Evolutionary conservation across 2,113 vertebrate species (phyloP).

Genomic region (Petromus typicus): DNA sequence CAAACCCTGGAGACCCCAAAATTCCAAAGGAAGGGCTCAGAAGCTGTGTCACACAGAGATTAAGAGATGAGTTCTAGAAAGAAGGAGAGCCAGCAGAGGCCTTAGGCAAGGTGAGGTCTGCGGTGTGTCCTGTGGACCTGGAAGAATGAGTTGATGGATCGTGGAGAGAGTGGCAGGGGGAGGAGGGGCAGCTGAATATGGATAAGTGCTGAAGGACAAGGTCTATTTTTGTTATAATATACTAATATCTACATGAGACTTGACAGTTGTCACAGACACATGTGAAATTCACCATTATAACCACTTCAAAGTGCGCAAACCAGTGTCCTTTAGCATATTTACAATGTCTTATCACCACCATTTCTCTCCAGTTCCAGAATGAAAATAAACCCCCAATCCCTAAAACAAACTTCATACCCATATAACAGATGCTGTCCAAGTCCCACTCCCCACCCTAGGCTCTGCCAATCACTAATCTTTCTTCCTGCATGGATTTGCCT

Average conservation of each 20-base stretch:
- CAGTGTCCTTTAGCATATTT: too few relatives aligned
- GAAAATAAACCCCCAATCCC: not conserved
- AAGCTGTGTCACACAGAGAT: not conserved
- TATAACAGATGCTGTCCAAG: not conserved
- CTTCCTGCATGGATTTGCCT: not conserved
- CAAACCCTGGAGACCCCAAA: not conserved
- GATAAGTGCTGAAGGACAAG: accelerated
- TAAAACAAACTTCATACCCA: not conserved
- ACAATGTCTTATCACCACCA: not conserved
- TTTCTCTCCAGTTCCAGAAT: not conserved
- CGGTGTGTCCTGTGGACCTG: not conserved
- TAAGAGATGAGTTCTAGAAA: not conserved
- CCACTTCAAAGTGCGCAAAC: not conserved
- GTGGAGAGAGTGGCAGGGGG: not conserved
- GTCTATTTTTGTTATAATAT: not conserved
- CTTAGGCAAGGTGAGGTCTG: not conserved
- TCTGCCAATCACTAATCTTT: not conserved
- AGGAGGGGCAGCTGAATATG: too few relatives aligned
- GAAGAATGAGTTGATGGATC: not conserved
- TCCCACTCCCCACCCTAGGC: too few relatives aligned
- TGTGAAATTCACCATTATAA: not conserved
- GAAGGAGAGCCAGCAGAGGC: accelerated
- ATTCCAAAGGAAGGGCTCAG: not conserved
- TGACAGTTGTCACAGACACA: not conserved
- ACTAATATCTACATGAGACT: too few relatives aligned